Evolutionary conservation across 2,888 invertebrate genomes (phyloP).

Genomic region (Seira musarum): DNA sequence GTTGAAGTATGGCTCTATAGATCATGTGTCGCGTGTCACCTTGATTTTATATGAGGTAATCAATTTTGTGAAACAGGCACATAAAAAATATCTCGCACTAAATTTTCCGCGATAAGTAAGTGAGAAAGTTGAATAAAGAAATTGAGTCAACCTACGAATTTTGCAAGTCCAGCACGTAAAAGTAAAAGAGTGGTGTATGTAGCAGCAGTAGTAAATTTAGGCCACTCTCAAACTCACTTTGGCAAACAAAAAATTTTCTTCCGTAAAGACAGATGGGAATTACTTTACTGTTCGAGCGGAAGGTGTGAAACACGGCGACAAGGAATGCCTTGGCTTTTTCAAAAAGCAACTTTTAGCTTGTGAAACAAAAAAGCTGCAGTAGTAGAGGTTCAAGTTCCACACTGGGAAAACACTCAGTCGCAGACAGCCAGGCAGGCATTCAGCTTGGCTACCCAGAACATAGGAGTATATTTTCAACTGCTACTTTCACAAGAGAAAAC

Average conservation of each 20-base stretch:
- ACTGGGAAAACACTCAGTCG: not conserved
- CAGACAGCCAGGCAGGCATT: not conserved
- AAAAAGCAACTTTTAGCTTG: not conserved
- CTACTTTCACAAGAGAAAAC: not conserved
- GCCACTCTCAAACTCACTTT: constrained; percentile 28
- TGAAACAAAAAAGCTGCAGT: constrained; percentile 35
- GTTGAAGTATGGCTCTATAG: too few relatives aligned
- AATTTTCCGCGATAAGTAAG: not conserved
- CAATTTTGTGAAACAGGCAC: constrained; percentile 42
- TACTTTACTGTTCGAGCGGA: constrained; percentile 45
- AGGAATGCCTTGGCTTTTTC: constrained; percentile 30
- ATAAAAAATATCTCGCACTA: constrained; percentile 6
- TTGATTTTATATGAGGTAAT: constrained; percentile 47
- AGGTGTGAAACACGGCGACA: constrained; percentile 51
- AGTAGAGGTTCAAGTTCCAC: not conserved
- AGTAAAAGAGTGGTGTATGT: constrained; percentile 22
- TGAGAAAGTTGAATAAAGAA: not conserved
- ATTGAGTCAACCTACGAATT: constrained; percentile 17
- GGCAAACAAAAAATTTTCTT: not conserved
- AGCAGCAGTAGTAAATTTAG: too few relatives aligned
- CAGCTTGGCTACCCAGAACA: too few relatives aligned
- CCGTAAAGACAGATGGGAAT: constrained; percentile 12
- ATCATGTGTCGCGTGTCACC: constrained; percentile 50
- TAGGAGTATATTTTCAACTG: not conserved
- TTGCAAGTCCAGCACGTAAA: constrained; percentile 42